phyloP scores from a whole-genome alignment of 2,113 vertebrate genomes.

The Mellivora capensis region DNA sequence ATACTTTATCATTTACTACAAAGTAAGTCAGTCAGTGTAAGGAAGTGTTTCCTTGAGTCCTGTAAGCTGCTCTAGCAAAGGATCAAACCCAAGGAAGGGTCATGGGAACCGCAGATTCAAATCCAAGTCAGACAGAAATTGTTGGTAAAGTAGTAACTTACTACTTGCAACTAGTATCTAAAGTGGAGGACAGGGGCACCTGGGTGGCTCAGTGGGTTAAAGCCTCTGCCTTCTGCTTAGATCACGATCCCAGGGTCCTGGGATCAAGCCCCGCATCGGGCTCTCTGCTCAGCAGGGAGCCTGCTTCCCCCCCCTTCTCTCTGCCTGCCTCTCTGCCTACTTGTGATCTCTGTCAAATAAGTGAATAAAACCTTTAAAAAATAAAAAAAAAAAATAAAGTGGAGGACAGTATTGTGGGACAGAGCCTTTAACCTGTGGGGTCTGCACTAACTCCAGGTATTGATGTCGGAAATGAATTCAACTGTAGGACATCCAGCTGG shows the following conservation, averaged over 20 bases:
- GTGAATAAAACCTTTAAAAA: no score
- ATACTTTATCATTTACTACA: not conserved
- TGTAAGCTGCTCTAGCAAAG: not conserved
- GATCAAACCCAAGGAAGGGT: not conserved
- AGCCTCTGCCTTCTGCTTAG: no score
- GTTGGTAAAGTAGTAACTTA: not conserved
- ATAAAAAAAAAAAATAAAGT: not conserved
- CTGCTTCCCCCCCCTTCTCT: no score
- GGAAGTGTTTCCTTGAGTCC: not conserved
- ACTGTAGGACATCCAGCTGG: not conserved
- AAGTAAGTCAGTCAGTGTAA: not conserved
- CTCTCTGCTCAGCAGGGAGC: no score
- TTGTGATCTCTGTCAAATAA: no score
- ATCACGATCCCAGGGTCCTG: no score
- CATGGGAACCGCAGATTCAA: not conserved
- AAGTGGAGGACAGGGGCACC: not conserved
- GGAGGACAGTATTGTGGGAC: not conserved
- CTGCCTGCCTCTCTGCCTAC: no score
- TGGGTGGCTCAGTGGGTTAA: no score
- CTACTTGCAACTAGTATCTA: no score
- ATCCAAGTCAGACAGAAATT: not conserved
- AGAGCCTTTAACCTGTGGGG: not conserved
- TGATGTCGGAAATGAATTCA: not conserved
- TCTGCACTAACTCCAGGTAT: not conserved
- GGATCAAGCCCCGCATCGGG: no score